phyloP scores from a whole-genome alignment of 2,888 invertebrate species.

The Tetanocera ferruginea region DNA sequence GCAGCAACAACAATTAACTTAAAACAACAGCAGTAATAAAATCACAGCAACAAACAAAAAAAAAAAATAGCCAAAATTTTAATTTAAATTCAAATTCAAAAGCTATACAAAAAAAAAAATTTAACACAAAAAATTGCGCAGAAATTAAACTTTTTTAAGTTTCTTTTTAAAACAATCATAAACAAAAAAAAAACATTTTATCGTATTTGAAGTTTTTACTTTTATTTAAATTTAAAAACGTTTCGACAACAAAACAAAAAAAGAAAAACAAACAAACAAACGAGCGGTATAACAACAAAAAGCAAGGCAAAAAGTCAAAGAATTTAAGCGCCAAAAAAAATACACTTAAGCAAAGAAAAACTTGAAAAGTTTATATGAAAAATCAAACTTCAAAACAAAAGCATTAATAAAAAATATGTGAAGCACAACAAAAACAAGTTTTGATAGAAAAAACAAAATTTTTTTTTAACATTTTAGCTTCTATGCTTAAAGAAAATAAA shows the following conservation, averaged over 20 bases:
- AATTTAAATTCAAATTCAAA: slow-evolving; percentile 47
- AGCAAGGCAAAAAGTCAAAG: slow-evolving; percentile 28
- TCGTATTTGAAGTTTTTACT: slow-evolving; percentile 56
- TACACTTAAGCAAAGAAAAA: slow-evolving; percentile 47
- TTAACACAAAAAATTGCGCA: slow-evolving; percentile 35
- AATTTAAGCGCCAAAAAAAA: slow-evolving; percentile 43
- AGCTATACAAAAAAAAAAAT: slow-evolving; percentile 37
- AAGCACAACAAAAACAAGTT: slow-evolving; percentile 33
- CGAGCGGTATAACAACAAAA: slow-evolving; percentile 14
- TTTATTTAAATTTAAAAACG: slow-evolving; percentile 45
- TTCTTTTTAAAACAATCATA: slow-evolving; percentile 41
- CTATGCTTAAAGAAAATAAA: neutral
- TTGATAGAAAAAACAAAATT: slow-evolving; percentile 21
- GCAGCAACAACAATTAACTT: slow-evolving; percentile 16
- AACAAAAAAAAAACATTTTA: slow-evolving; percentile 45
- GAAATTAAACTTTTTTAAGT: slow-evolving; percentile 37
- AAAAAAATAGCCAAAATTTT: slow-evolving; percentile 61
- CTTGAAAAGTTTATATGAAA: slow-evolving; percentile 37
- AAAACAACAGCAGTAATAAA: slow-evolving; percentile 28
- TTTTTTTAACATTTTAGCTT: slow-evolving; percentile 7
- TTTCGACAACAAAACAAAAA: slow-evolving; percentile 35
- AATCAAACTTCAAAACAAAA: slow-evolving; percentile 40
- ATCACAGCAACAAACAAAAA: slow-evolving; percentile 42
- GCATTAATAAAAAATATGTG: slow-evolving; percentile 38
- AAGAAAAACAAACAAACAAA: slow-evolving; percentile 10